phyloP scores from a whole-genome alignment of 2,888 invertebrate species.

The Caenorhabditis angaria region DNA sequence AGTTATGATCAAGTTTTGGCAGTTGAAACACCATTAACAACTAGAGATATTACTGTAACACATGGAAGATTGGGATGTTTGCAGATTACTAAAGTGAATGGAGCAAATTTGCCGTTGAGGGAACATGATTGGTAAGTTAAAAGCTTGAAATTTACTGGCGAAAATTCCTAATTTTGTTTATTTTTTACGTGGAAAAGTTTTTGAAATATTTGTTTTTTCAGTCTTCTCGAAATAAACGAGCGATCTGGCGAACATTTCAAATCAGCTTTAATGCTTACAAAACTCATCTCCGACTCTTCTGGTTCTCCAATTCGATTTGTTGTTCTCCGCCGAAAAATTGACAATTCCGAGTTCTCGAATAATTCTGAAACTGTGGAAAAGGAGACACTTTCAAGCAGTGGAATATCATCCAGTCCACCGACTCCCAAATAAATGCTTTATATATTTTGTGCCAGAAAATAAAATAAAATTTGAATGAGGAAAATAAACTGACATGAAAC shows the following conservation, averaged over 20 bases:
- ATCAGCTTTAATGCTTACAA: constrained; percentile 58
- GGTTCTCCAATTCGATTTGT: constrained; percentile 57
- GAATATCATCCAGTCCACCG: constrained; percentile 45
- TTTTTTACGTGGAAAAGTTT: no score
- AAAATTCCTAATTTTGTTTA: no score
- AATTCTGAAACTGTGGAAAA: constrained; percentile 31
- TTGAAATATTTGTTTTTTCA: constrained; percentile 19
- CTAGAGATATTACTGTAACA: constrained; percentile 54
- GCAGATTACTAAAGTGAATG: constrained; percentile 58
- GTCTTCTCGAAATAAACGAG: constrained; percentile 58
- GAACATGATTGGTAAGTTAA: constrained; percentile 54
- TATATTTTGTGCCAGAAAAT: neutral
- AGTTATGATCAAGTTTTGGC: constrained; percentile 58
- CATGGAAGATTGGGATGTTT: constrained; percentile 53
- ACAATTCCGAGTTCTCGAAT: neutral
- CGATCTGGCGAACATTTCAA: constrained; percentile 56
- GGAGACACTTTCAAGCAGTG: constrained; percentile 42
- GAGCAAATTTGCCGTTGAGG: constrained; percentile 52
- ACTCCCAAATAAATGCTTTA: constrained; percentile 19
- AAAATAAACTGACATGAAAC: no score
- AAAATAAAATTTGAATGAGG: no score
- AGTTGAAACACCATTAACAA: constrained; percentile 55
- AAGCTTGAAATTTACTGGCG: no score
- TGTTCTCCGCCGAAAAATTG: constrained; percentile 46
- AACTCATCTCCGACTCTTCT: constrained; percentile 53